Evolutionary conservation across 30 jellyfish, hydroid and myxozoan genomes (phyloP).

Genomic region (Aurelia sp.): DNA sequence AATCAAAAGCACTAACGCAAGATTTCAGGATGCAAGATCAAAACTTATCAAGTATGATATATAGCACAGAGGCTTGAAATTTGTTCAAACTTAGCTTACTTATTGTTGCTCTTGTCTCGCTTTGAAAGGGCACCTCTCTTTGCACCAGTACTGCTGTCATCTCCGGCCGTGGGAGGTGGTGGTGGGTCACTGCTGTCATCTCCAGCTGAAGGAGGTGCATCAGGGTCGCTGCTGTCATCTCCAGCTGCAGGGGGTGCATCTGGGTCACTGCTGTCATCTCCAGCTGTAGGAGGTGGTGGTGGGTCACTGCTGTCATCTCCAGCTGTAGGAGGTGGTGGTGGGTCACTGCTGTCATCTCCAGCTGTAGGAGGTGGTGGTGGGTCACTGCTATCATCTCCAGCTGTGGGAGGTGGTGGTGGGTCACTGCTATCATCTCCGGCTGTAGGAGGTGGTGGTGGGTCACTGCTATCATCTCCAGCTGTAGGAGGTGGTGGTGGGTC

Average conservation of each 20-base stretch:
- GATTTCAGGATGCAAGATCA: neutral
- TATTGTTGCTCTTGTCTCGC: conserved; percentile 35
- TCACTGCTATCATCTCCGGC: neutral
- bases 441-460: neutral
- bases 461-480: neutral
- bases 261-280: neutral
- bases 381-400: conserved; percentile 6
- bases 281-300: neutral
- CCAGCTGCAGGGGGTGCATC: neutral
- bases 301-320: conserved; percentile 1
- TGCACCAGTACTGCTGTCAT: conserved; percentile 4
- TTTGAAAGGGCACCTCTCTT: conserved; percentile 30
- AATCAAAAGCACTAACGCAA: neutral
- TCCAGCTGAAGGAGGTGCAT: neutral
- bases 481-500: conserved; percentile 2
- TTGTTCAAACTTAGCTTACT: conserved; percentile 13
- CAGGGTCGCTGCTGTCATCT: neutral
- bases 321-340: neutral
- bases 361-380: neutral
- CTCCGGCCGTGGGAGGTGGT: neutral
- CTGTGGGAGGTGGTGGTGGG: neutral
- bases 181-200: conserved; percentile 3
- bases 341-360: neutral
- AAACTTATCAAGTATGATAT: neutral
- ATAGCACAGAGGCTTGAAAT: conserved; percentile 7